These are phyloP conservation scores for Dallia pectoralis DNA, from an alignment of 2,797 vertebrate genomes.

Conservation along the genomic window DNA sequence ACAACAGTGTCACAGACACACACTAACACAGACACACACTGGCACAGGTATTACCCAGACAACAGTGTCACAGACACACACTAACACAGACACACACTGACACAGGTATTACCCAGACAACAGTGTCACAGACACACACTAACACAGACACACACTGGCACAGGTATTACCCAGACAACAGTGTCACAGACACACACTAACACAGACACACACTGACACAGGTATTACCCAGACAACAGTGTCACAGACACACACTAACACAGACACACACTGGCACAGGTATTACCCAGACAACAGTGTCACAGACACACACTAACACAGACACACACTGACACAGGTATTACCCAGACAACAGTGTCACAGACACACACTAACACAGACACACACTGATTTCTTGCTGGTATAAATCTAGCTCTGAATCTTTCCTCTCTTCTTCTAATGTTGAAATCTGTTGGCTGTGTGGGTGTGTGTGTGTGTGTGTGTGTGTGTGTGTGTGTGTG, in stretches of 20 bases:
- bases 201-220: conserved; percentile 22
- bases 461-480: neutral
- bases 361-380: too few species aligned
- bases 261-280: neutral
- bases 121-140: too few species aligned
- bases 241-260: neutral
- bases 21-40: too few species aligned
- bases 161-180: too few species aligned
- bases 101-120: conserved; percentile 35
- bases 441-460: conserved; percentile 52
- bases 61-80: too few species aligned
- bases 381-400: conserved; percentile 28
- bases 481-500: neutral
- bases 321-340: conserved; percentile 20
- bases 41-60: too few species aligned
- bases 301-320: too few species aligned
- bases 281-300: too few species aligned
- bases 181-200: too few species aligned
- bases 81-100: too few species aligned
- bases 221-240: conserved; percentile 31
- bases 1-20: too few species aligned
- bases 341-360: conserved; percentile 34
- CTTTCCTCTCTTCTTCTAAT: conserved; percentile 41
- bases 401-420: conserved; percentile 36
- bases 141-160: too few species aligned